Evolutionary conservation across 2,113 vertebrate species (phyloP), one percentile per base, ranked within the genome.

Genomic region (Baryphthengus martii): DNA sequence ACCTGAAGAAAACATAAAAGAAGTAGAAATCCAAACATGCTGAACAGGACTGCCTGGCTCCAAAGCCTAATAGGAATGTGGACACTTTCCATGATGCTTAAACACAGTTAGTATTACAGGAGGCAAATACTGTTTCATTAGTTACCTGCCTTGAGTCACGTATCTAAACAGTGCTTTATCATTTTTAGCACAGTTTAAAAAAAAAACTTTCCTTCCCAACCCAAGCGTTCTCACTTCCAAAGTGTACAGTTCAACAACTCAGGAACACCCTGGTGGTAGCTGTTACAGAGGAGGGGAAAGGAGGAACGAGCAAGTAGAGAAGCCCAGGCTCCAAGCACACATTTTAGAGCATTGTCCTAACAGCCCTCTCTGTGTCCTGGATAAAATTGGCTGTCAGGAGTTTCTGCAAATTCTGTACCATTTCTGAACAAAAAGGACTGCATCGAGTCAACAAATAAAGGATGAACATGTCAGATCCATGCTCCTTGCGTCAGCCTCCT

Each of bases 1-100:
- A 25, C 31, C 65, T 71, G 80, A 62, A 84, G 68, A 67, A 79
- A 45, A 75, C 3, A 19, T 81, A 39, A n/a, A 70, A 86, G 52
- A 61, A 93, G 78, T 13, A 91, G 89, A 91, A 96, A 88, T 89
- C 42, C 68, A 89, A 85, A 23, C 35, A 49, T 82, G 55, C 35
- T 73, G 47, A 92, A 42, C 63, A 89, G 37, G 40, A 37, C 37
- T 13, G 14, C 13, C 63, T 28, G 9, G 23, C 74, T 28, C 66
- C 19, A 29, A 24, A 13, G 35, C 21, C 52, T 29, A 62, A 17
- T 9, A 10, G 7, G 7, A 83, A 83, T 37, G 55, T 33, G 63
- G 50, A 72, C 84, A 50, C 39, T 11, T 58, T 5, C 61, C 39
- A 33, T 17, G 39, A 40, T 26, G 52, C 23, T 44, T 11, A 28